Evolutionary conservation across 2,888 invertebrate species (phyloP), one percentile per base, ranked within the genome.

Genomic region (Cancer borealis): DNA sequence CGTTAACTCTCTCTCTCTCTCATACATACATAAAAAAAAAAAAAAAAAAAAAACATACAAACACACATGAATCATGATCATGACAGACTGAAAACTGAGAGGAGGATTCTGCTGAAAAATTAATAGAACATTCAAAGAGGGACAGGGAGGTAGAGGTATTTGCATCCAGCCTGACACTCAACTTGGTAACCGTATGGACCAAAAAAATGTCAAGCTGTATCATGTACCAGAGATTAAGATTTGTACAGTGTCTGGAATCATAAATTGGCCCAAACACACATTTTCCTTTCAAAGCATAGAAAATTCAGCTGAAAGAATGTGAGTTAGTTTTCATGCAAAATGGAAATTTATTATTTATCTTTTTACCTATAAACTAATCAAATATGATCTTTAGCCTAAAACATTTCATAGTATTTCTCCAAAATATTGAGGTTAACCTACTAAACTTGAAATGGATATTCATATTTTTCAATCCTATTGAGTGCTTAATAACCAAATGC

Each of bases 291-390:
- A 94, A 92, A 94, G 91, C 94, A 94, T 92, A 94, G 66, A 94
- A 73, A 88, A 84, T 92, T 94, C 93, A 93, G 95, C 95, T 95
- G 95, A 95, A 95, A 95, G 93, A 95, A 93, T 95, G 21, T 95
- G 88, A 93, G 95, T 95, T 95, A 95, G 95, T 95, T 84, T 93
- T 95, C 95, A 95, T 95, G 95, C 95, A 95, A 60, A 93, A 92
- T 92, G 92, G 92, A 94, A 87, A 92, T 94, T 92, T 92, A 94
- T 90, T 89, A 87, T 92, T 89, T 92, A 84, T 73, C 54, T 91
- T 92, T 87, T 94, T 92, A 90, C 94, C 92, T 94, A 92, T 46
- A 46, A 60, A 94, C 92, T 47, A 92, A 94, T 92, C 49, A 92
- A 54, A 88, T 5, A 26, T 45, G 87, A 66, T 88, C 17, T 88